Base-by-base conservation (phyloP, 1,140 invertebrate genomes). In the Thaumatotibia leucotreta region DNA sequence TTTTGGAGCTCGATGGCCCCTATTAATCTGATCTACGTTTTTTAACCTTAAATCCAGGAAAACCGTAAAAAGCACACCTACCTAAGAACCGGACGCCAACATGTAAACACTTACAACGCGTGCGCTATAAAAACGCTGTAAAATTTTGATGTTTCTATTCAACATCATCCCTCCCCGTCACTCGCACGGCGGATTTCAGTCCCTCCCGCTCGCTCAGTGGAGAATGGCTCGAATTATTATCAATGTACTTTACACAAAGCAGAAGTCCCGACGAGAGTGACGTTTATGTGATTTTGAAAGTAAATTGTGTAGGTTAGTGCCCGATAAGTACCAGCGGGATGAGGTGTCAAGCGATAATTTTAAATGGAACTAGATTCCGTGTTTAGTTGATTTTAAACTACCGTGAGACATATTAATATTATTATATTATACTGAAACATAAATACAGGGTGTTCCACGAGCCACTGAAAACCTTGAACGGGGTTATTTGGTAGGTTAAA, bases 131-230 rank as follows among this genome's bases (percentile, higher is more conserved):
- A 89, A 88, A 90, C 69, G 88, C 82, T 88, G 88, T 90, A 90
- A 90, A 90, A 89, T 89, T 90, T 90, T 90, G 82, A 90, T 90
- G 88, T 90, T 86, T 90, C 86, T 87, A 89, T 90, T 88, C 86
- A 84, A 73, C 32, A 70, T 68, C 67, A 35, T 3, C 74, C 31
- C 9, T 84, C 79, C 64, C 69, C 33, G 4, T 82, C 77, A 0
- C 68, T 66, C 82, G 1, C 20, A 29, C 4, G 2, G 1, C 4
- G 6, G 68, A 54, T n/a, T 29, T 10, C 73, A 82, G 27, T 14
- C 66, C 64, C 8, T 86, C 79, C 61, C 74, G 4, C 66, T 84
- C 76, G 0, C 63, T 11, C 76, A 61, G 65, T 77, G 75, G 77
- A 86, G 84, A 86, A 86, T 80, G 80, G 82, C 75, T 80, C 73